Evolutionary conservation across 1,140 invertebrate species (phyloP).

Genomic region (Popillia japonica): DNA sequence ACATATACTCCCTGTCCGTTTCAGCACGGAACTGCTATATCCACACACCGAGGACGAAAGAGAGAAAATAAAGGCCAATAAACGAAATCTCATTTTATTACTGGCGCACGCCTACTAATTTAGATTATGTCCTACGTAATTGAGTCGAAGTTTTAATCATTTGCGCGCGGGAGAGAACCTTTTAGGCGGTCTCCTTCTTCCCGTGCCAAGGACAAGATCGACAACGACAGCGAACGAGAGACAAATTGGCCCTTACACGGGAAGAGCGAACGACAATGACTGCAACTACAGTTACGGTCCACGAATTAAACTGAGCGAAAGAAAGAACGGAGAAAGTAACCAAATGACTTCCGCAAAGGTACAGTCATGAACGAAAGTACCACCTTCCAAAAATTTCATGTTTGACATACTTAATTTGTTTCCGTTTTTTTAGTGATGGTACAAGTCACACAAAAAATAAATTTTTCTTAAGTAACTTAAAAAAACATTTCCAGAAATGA

Average conservation of each 20-base stretch:
- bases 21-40: neutral
- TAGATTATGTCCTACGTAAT: slow-evolving; percentile 32
- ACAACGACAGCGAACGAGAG: neutral
- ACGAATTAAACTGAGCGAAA: slow-evolving; percentile 27
- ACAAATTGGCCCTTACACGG: slow-evolving; percentile 12
- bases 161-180: neutral
- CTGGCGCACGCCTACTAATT: slow-evolving; percentile 15
- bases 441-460: too few relatives aligned
- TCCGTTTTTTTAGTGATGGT: too few relatives aligned
- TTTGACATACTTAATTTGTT: too few relatives aligned
- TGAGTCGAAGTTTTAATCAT: slow-evolving; percentile 35
- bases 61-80: slow-evolving; percentile 30
- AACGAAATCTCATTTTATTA: slow-evolving; percentile 34
- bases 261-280: slow-evolving; percentile 4
- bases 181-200: neutral
- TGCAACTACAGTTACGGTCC: slow-evolving; percentile 11
- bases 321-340: neutral
- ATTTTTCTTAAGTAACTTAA: too few relatives aligned
- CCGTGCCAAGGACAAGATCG: slow-evolving; percentile 12
- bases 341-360: neutral
- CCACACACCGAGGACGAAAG: neutral
- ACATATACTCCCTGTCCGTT: neutral
- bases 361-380: neutral
- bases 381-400: neutral
- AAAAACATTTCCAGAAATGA: too few relatives aligned